Evolutionary conservation across 2,888 invertebrate species (phyloP).

Genomic region (Leucophenga montana): DNA sequence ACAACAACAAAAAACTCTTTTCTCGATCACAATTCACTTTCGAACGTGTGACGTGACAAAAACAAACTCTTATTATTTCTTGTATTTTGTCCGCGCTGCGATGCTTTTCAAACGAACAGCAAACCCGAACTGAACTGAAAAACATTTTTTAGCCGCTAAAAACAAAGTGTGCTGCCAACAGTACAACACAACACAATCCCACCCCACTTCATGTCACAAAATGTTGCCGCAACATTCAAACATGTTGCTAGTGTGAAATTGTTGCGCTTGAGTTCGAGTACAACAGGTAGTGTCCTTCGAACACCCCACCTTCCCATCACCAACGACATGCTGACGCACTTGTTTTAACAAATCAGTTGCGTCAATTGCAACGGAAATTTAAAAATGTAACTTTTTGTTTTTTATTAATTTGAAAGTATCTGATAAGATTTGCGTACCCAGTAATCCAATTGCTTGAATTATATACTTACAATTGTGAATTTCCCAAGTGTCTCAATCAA

Average conservation of each 20-base stretch:
- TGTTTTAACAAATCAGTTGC: too few species aligned
- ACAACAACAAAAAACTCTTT: background rate
- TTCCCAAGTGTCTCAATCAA: too few species aligned
- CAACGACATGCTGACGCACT: too few species aligned
- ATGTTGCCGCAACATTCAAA: background rate
- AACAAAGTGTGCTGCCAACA: background rate
- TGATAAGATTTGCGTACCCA: too few species aligned
- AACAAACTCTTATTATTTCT: background rate
- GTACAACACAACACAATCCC: background rate
- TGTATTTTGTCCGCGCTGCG: slow-evolving; percentile 6
- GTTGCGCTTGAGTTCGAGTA: background rate
- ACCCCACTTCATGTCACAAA: too few species aligned
- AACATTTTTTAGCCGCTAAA: background rate
- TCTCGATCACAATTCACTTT: slow-evolving; percentile 17
- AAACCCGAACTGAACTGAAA: slow-evolving; percentile 17
- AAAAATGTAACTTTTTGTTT: too few species aligned
- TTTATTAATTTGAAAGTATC: too few species aligned
- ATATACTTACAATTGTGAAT: too few species aligned
- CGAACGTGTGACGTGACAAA: background rate
- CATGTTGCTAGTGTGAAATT: background rate
- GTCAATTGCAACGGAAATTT: too few species aligned
- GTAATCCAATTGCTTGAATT: too few species aligned
- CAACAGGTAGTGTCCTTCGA: slow-evolving; percentile 1
- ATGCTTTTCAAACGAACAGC: slow-evolving; percentile 5
- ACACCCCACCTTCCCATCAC: too few species aligned